Base-by-base conservation (phyloP, 2,888 invertebrate genomes). In the Hermodice carunculata region DNA sequence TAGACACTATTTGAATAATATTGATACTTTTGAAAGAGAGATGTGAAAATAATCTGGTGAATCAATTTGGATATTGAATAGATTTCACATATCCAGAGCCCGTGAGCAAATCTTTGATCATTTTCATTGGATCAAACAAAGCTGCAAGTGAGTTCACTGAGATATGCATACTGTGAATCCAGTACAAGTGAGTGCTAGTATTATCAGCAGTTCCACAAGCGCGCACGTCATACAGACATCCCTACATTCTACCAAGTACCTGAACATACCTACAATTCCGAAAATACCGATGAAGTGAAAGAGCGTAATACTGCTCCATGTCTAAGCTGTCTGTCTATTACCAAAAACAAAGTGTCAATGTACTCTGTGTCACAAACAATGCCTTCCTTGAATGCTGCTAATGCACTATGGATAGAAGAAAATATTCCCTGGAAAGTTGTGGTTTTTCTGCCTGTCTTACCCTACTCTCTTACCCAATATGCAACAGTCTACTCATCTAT, bases 381-480 rank as follows among this genome's bases (percentile, higher is more conserved):
- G 51, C 49, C 46, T 52, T 52, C 3, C 57, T 46, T 11, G 51
- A 14, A 26, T 52, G 49, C 17, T 57, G 49, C 26, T 51, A 24
- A 17, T n/a, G n/a, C n/a, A n/a, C n/a, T n/a, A n/a, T n/a, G n/a
- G n/a, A n/a, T n/a, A n/a, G n/a, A n/a, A n/a, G n/a, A n/a, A n/a
- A n/a, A n/a, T n/a, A n/a, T n/a, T n/a, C n/a, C n/a, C n/a, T n/a
- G n/a, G n/a, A n/a, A n/a, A n/a, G n/a, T n/a, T n/a, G n/a, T n/a
- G n/a, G n/a, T n/a, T n/a, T n/a, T n/a, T n/a, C n/a, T n/a, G n/a
- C n/a, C n/a, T n/a, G n/a, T n/a, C n/a, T n/a, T n/a, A n/a, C n/a
- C n/a, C n/a, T n/a, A n/a, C n/a, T n/a, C n/a, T n/a, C n/a, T n/a
- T n/a, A n/a, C n/a, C n/a, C n/a, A n/a, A n/a, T n/a, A n/a, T n/a